Evolutionary conservation across 2,113 vertebrate species (phyloP).

Genomic region (Salvelinus alpinus): DNA sequence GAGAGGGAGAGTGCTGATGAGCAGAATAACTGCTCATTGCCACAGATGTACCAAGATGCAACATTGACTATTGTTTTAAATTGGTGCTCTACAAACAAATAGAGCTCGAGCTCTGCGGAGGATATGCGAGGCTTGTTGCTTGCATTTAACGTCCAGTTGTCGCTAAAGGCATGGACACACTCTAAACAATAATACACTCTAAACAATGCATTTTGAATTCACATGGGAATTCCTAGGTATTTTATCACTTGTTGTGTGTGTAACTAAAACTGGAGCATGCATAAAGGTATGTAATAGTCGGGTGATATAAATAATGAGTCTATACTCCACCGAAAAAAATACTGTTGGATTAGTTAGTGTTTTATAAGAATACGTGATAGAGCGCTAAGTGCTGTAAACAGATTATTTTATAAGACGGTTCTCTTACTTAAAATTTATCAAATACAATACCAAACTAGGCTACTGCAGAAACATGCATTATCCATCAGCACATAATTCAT

Average conservation of each 20-base stretch:
- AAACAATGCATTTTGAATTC: background rate
- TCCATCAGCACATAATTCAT: conserved; percentile 69
- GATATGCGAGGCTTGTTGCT: background rate
- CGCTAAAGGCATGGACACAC: background rate
- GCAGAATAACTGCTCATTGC: conserved; percentile 52
- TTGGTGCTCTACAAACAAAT: background rate
- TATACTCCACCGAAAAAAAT: background rate
- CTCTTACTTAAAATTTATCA: conserved; percentile 11
- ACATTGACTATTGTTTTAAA: background rate
- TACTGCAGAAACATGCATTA: conserved; percentile 45
- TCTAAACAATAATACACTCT: conserved; percentile 1
- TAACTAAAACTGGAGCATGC: conserved; percentile 44
- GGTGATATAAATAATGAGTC: conserved; percentile 17
- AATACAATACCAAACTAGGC: conserved; percentile 48
- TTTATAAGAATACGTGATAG: background rate
- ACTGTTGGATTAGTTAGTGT: background rate
- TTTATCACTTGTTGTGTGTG: conserved; percentile 54
- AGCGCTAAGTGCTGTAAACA: background rate
- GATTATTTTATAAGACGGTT: conserved; percentile 57
- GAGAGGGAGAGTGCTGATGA: conserved; percentile 12
- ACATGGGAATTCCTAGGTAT: background rate
- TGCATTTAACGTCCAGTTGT: background rate
- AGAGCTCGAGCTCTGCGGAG: background rate
- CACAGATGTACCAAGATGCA: conserved; percentile 60
- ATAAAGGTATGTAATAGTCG: background rate